Base-by-base conservation (phyloP, 1,140 invertebrate genomes). In the Triops cancriformis region DNA sequence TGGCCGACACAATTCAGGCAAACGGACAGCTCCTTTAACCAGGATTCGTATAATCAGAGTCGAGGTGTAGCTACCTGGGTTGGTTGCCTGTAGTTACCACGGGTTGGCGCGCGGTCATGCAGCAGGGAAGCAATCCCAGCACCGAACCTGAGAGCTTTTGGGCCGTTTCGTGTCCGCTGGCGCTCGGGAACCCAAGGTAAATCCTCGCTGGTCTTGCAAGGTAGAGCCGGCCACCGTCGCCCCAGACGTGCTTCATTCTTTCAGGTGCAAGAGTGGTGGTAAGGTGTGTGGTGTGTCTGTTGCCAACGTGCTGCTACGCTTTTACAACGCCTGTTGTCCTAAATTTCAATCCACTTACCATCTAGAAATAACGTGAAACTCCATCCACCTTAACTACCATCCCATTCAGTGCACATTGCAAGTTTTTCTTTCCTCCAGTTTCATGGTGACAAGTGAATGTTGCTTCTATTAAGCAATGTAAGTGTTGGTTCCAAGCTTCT, bases 161-260 rank as follows among this genome's bases (percentile, higher is more conserved):
- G 23, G 51, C 51, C 14, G 18, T 18, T 18, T 23, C 14, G 18
- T 14, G 51, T 4, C 7, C 51, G 51, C 14, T 64, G 51, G 18
- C 51, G 51, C 23, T 64, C 51, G 51, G 51, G 51, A 6, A 12
- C 51, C 31, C 31, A 37, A 37, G 31, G 31, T 37, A 37, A 37
- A 7, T 37, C 31, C 31, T 37, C 31, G 31, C 31, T 37, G 31
- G 31, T 7, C 31, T 7, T 37, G 31, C 51, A 64, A 64, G 51
- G 51, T 64, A 64, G 51, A 64, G n/a, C 51, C 51, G 51, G 51
- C 51, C 51, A 64, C n/a, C 51, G 18, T 64, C 51, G 51, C 51
- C 14, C 10, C 51, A 64, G 51, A 64, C 51, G 23, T 64, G 18
- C 51, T 64, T 64, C 51, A 64, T 64, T 64, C 51, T 64, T 64